Percentiles rank a stretch among this genome's conserved stretches.
phyloP scores from a whole-genome alignment of 2,113 vertebrate species.

The Pelecanoides urinatrix region DNA sequence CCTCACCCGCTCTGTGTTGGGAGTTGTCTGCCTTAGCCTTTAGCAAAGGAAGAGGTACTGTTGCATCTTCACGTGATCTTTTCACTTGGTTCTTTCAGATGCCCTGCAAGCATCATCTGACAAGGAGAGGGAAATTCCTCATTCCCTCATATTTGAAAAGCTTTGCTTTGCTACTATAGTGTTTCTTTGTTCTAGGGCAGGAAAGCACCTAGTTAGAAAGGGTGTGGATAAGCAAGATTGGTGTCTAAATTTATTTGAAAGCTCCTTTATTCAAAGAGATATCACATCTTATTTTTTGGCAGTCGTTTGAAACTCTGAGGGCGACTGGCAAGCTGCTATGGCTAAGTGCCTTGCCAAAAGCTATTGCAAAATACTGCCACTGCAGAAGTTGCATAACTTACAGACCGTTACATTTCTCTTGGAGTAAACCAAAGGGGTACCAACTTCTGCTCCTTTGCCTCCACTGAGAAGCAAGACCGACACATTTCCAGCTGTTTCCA shows the following conservation, averaged over 20 bases:
- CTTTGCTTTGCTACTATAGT: background rate
- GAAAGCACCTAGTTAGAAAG: background rate
- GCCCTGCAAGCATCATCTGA: background rate
- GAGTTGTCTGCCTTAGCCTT: background rate
- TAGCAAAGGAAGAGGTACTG: background rate
- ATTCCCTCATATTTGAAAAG: background rate
- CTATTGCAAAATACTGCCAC: conserved; percentile 2
- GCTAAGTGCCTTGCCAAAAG: background rate
- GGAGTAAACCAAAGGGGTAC: background rate
- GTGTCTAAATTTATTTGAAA: background rate
- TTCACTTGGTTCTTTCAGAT: background rate
- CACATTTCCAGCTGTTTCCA: background rate
- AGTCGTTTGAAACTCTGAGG: background rate
- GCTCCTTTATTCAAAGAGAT: background rate
- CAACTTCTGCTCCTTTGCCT: background rate
- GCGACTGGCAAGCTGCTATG: background rate
- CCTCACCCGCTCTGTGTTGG: background rate
- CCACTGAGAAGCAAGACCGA: fast-evolving
- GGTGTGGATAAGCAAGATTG: background rate
- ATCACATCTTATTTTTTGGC: background rate
- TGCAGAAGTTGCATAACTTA: background rate
- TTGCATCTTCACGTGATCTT: background rate
- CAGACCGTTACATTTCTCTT: background rate
- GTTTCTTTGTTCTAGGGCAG: background rate
- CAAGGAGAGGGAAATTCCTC: background rate